Percentiles rank a stretch among this genome's conserved stretches.
phyloP scores from a whole-genome alignment of 2,888 invertebrate species.

The Drosophila barbarae region DNA sequence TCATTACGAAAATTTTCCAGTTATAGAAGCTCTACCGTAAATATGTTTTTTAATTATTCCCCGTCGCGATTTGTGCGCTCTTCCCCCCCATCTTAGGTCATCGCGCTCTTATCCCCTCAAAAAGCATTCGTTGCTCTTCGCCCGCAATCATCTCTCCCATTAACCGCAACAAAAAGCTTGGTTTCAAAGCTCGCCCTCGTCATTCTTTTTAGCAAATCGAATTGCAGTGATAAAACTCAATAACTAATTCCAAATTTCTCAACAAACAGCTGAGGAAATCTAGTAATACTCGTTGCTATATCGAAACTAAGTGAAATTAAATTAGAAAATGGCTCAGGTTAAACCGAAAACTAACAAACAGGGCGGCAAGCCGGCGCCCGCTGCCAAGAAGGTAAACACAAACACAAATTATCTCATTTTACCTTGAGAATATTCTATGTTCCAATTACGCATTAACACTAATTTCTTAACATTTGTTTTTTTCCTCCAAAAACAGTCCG shows the following conservation, averaged over 20 bases:
- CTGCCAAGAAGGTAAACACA: conserved; percentile 77
- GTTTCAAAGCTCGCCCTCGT: conserved; percentile 32
- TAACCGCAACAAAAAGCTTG: conserved; percentile 27
- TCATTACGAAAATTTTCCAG: too few species aligned
- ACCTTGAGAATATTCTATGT: background rate
- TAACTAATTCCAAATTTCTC: conserved; percentile 10
- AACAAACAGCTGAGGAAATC: conserved; percentile 41
- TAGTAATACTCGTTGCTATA: conserved; percentile 42
- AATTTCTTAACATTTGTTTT: background rate
- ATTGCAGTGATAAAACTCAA: conserved; percentile 12
- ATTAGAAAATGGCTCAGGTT: conserved; percentile 78
- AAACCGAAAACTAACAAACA: conserved; percentile 79
- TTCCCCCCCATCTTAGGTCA: conserved; percentile 22
- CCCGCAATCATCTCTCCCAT: conserved; percentile 11
- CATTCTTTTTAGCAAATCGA: conserved; percentile 32
- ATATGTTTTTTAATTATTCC: conserved; percentile 26
- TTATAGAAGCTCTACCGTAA: background rate
- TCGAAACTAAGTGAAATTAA: conserved; percentile 61
- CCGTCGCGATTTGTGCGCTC: conserved; percentile 11
- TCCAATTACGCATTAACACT: background rate
- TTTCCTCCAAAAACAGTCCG: conserved; percentile 47
- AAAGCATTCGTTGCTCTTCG: conserved; percentile 16
- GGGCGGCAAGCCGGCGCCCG: conserved; percentile 75
- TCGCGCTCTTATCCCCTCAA: conserved; percentile 28
- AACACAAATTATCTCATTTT: background rate